Conservation (phyloP, 2,797 vertebrate genomes). For the Hybognathus amarus region DNA sequence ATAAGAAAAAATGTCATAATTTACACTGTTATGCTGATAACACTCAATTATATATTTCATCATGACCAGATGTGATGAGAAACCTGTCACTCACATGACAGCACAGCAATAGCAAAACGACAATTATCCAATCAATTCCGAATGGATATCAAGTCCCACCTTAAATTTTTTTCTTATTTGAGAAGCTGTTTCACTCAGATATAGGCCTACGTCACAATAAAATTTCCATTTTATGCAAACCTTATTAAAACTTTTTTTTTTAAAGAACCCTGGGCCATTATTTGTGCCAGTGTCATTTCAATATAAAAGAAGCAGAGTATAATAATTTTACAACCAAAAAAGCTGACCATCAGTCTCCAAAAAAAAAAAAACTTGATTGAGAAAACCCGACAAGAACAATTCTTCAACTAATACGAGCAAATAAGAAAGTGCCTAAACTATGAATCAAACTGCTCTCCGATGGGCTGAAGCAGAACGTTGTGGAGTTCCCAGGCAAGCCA, state of each 20-base stretch:
- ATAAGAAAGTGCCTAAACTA: constrained; percentile 4
- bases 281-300: background rate
- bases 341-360: background rate
- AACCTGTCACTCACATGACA: background rate
- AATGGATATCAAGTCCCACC: background rate
- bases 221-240: background rate
- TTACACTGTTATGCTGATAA: too few relatives aligned
- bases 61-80: too few relatives aligned
- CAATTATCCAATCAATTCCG: background rate
- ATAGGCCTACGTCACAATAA: background rate
- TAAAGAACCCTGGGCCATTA: background rate
- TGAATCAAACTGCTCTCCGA: constrained; percentile 29
- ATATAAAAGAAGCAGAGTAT: background rate
- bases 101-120: background rate
- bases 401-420: background rate
- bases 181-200: background rate
- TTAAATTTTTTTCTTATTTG: background rate
- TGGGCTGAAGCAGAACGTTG: constrained; percentile 38
- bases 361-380: background rate
- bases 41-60: too few relatives aligned
- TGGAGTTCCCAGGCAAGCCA: constrained; percentile 50
- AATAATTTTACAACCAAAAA: background rate
- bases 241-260: background rate
- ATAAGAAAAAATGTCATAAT: too few relatives aligned
- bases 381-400: constrained; percentile 23